phyloP scores from a whole-genome alignment of 2,113 vertebrate species.

The Pithys albifrons region DNA sequence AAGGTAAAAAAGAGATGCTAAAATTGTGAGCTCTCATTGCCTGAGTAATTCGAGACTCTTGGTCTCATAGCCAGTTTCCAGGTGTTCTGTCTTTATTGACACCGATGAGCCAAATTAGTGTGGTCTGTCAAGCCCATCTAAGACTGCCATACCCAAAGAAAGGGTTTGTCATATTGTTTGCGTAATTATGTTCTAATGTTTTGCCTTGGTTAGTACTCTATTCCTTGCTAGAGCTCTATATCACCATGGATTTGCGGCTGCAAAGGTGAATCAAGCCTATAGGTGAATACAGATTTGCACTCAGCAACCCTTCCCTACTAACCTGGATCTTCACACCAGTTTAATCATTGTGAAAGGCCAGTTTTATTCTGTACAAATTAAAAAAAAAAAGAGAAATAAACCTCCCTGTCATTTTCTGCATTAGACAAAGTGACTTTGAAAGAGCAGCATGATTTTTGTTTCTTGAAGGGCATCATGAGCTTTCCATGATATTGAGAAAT shows the following conservation, averaged over 20 bases:
- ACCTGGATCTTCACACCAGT: not conserved
- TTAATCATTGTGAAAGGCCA: not conserved
- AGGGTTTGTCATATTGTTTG: not conserved
- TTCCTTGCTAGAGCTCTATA: not conserved
- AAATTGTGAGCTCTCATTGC: not conserved
- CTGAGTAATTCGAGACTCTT: not conserved
- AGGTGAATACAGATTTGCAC: not conserved
- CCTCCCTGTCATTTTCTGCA: not conserved
- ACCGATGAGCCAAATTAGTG: not conserved
- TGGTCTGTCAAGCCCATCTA: not conserved
- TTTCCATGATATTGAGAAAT: conserved; percentile 9
- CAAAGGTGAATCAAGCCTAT: not conserved
- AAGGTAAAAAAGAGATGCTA: not conserved
- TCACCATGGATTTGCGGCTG: not conserved
- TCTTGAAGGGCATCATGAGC: not conserved
- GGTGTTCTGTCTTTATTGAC: not conserved
- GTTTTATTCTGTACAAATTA: not conserved
- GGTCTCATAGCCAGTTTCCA: not conserved
- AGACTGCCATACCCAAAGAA: not conserved
- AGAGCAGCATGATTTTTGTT: not conserved
- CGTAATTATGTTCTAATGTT: not conserved
- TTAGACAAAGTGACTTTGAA: not conserved
- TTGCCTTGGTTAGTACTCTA: not conserved
- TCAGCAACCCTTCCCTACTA: not conserved
- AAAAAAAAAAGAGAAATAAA: not conserved